phyloP scores from a whole-genome alignment of 2,113 vertebrate species.

The Coracopsis vasa region DNA sequence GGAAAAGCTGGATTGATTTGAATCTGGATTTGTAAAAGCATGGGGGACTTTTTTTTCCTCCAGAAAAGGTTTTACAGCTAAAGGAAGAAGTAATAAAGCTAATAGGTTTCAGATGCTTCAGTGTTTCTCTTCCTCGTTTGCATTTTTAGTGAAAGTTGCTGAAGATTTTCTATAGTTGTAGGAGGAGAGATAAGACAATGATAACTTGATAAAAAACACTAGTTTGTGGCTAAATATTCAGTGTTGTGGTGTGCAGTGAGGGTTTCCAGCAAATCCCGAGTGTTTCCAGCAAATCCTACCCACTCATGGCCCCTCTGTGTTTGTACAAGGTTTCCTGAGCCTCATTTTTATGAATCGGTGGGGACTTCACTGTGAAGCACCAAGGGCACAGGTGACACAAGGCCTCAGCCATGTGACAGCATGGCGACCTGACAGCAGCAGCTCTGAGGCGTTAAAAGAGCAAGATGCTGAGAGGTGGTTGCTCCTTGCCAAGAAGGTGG shows the following conservation, averaged over 20 bases:
- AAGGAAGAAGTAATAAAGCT: not conserved
- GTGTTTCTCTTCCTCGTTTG: not conserved
- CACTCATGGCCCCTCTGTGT: rapidly evolving
- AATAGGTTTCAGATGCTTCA: not conserved
- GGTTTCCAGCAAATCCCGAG: not conserved
- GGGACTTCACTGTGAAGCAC: not conserved
- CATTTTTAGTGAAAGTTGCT: not conserved
- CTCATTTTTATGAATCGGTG: not conserved
- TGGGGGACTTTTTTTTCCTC: not conserved
- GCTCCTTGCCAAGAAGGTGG: not conserved
- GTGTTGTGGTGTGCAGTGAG: not conserved
- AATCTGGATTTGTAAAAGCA: not conserved
- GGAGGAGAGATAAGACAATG: not conserved
- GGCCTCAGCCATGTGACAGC: not conserved
- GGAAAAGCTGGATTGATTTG: not conserved
- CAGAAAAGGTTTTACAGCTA: not conserved
- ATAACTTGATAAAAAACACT: not conserved
- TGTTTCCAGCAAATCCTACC: not conserved
- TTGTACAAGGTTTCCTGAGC: not conserved
- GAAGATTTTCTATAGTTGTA: not conserved
- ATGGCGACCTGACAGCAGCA: not conserved
- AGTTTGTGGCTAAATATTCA: not conserved
- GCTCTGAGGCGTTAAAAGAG: not conserved
- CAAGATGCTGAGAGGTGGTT: not conserved
- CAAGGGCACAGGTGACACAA: not conserved